Base-by-base conservation (phyloP, 2,113 vertebrate species). In the Pygathrix nemaeus region DNA sequence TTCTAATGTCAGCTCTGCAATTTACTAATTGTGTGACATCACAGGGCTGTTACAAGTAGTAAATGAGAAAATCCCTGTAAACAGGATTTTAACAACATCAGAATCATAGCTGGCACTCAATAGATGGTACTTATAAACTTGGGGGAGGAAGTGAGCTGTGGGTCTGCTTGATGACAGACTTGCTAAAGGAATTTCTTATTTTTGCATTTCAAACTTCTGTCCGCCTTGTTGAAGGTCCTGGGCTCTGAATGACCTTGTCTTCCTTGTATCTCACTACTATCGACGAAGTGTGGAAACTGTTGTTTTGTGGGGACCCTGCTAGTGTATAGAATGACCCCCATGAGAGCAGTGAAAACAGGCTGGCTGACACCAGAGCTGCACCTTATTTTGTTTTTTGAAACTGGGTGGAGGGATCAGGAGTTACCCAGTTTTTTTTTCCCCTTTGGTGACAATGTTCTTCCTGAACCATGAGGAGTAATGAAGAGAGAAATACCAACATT, bases 401-500 rank as follows among this genome's bases (percentile, higher is more conserved):
- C 11, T 82, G 32, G 30, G 0, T 87, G 52, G 95, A 90, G 61
- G 52, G 45, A 96, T 17, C 32, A 72, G 14, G 43, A 83, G 13
- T 86, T 88, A 76, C 40, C 73, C 18, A n/a, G 61, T 35, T 79
- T 82, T 75, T 75, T 70, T 80, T 68, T 11, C 1, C 38, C 59
- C 72, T 95, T 88, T 81, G 45, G 92, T 20, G n/a, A 96, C 92
- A 95, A 38, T 81, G 68, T 85, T 89, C 94, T 88, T 79, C 8
- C 40, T 96, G 43, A 55, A 92, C 84, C 59, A 59, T 32, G 96
- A 97, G 96, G 85, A 95, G 23, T 82, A 86, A 96, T 6, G 95
- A 57, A 90, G 11, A 97, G 86, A 97, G 92, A 96, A 97, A 97
- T 95, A 96, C 86, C 35, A 98, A 84, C 88, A 98, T 90, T 98